A percentile compares a stretch with the other conserved stretches of the same genome.
Evolutionary conservation across 1,140 invertebrate genomes (phyloP).

Genomic region (Temnothorax curvispinosus): DNA sequence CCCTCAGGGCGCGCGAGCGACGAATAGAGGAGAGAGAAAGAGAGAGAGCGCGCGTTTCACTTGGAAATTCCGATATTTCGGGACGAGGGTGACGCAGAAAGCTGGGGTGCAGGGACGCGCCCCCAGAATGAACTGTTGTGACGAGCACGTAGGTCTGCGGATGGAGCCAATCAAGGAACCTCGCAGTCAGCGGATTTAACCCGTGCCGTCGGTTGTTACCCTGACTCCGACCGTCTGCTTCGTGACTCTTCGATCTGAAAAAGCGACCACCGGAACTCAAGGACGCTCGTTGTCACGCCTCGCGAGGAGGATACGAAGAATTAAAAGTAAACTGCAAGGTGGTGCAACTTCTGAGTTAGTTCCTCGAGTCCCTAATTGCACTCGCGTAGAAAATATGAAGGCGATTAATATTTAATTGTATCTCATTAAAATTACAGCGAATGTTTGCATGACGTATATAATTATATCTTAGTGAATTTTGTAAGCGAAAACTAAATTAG

Average conservation of each 20-base stretch:
- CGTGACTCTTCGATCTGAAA: conserved; percentile 71
- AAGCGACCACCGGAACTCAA: conserved; percentile 43
- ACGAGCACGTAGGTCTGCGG: conserved; percentile 85
- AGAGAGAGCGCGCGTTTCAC: conserved; percentile 32
- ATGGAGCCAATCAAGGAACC: conserved; percentile 85
- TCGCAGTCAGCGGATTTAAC: conserved; percentile 83
- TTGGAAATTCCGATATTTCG: conserved; percentile 66
- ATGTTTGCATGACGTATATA: background rate
- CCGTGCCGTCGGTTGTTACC: conserved; percentile 81
- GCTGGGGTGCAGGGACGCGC: conserved; percentile 5
- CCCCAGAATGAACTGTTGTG: conserved; percentile 82
- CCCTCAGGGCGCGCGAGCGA: background rate
- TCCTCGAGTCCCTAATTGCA: conserved; percentile 8
- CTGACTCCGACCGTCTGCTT: conserved; percentile 70
- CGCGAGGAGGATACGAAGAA: conserved; percentile 26
- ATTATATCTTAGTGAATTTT: background rate
- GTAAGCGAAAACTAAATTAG: background rate
- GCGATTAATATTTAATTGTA: conserved; percentile 21
- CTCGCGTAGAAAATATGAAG: background rate
- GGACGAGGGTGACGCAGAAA: conserved; percentile 31
- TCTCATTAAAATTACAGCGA: background rate
- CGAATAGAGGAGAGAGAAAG: background rate
- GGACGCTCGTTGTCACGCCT: conserved; percentile 42
- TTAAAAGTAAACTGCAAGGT: conserved; percentile 60
- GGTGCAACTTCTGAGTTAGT: conserved; percentile 7